Conservation (phyloP, 2,888 invertebrate species). For the Hyalella azteca region DNA sequence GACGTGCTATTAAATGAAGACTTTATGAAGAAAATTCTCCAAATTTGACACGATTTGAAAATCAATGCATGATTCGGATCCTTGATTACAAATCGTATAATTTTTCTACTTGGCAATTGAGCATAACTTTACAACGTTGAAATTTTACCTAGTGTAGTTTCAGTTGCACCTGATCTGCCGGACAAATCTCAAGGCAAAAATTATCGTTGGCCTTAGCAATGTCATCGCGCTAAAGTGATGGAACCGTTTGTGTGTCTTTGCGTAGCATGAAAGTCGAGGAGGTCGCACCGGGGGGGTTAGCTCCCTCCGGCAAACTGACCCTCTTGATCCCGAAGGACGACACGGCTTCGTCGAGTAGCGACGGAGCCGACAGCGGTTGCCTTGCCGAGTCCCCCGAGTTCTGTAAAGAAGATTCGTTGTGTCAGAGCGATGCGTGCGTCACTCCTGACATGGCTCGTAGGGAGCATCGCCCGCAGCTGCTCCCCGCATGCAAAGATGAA, state of each 20-base stretch:
- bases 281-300: neutral
- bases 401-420: conserved; percentile 19
- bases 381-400: conserved; percentile 43
- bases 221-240: no score
- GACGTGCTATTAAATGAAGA: no score
- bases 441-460: conserved; percentile 27
- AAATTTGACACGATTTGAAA: no score
- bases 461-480: neutral
- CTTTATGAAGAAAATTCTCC: no score
- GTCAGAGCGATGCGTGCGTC: conserved; percentile 24
- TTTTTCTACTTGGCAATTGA: no score
- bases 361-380: conserved; percentile 49
- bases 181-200: no score
- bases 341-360: conserved; percentile 35
- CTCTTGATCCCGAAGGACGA: conserved; percentile 44
- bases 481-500: neutral
- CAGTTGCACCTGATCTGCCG: no score
- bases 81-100: no score
- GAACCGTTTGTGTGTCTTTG: neutral
- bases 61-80: no score
- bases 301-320: conserved; percentile 41
- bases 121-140: no score
- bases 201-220: no score
- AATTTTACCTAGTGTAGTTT: no score
- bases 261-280: conserved; percentile 19